Evolutionary conservation across 2,113 vertebrate species (phyloP), one percentile per base, ranked within the genome.

Genomic region (Chelonoidis abingdonii): DNA sequence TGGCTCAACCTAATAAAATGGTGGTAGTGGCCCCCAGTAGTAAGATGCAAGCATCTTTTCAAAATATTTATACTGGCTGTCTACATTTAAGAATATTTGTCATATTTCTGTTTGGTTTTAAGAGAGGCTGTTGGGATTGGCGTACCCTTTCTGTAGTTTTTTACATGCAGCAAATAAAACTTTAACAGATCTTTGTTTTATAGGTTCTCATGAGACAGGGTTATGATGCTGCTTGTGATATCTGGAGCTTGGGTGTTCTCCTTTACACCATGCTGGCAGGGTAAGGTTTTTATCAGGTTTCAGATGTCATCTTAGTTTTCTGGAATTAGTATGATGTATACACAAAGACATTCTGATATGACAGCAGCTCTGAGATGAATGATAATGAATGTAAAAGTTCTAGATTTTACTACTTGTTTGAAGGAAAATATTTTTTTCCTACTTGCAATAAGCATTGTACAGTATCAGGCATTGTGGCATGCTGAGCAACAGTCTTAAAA

Each of bases 171-270:
- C n/a, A 72, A 21, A 69, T 54, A 6, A 3, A 81, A 38, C 27
- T 94, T 84, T 50, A 89, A 87, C n/a, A 2, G 25, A 31, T 92
- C 52, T 93, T 92, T 93, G 54, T 97, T 94, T 97, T 91, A 19
- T 87, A 99, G 99, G 99, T 99, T 97, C 98, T 99, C 93, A 99
- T 98, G 98, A 98, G 99, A 95, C 99, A 99, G 90, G 99, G 99
- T 11, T 99, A 99, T 69, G 99, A 99, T 98, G 99, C 98, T 96
- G 99, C 99, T 52, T 99, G 99, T 98, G 99, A 99, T 97, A 99
- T 99, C 93, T 99, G 99, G 99, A 99, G 99, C 95, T 97, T 99
- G 89, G 99, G 99, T 92, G 99, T 99, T 89, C 98, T 99, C 50
- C 98, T 99, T 62, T 99, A 99, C 92, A 99, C 99, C 12, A 99